Evolutionary conservation across 1,140 invertebrate species (phyloP).

Genomic region (Temnothorax curvispinosus): DNA sequence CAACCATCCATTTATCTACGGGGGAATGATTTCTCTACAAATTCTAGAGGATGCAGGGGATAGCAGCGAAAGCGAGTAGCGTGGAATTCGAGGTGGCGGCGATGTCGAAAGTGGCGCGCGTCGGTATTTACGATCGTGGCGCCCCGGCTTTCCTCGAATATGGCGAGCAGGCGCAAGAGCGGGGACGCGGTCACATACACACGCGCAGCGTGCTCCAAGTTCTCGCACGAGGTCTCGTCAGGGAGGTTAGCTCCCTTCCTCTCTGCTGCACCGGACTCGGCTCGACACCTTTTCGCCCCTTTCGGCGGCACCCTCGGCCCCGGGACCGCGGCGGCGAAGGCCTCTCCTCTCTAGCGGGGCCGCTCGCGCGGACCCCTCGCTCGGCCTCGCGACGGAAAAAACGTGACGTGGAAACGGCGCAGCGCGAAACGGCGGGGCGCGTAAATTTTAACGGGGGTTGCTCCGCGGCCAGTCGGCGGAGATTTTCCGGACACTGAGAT

Average conservation of each 20-base stretch:
- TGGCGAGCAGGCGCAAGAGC: conserved; percentile 31
- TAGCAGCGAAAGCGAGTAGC: background rate
- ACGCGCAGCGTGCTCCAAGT: conserved; percentile 28
- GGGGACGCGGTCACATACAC: background rate
- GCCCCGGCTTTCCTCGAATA: conserved; percentile 39
- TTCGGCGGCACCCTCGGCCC: conserved; percentile 22
- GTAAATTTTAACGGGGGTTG: conserved; percentile 60
- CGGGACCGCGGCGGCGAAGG: background rate
- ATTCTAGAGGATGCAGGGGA: background rate
- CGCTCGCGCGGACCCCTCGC: background rate
- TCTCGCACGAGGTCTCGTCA: conserved; percentile 69
- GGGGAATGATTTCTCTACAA: background rate
- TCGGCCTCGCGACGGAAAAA: background rate
- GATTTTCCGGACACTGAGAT: conserved; percentile 84
- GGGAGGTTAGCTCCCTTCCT: conserved; percentile 69
- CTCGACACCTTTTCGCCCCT: conserved; percentile 27
- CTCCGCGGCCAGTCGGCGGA: conserved; percentile 73
- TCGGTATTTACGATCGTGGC: conserved; percentile 46
- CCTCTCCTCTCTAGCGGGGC: background rate
- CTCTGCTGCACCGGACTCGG: conserved; percentile 20
- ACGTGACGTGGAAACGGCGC: background rate
- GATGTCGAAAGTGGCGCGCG: conserved; percentile 49
- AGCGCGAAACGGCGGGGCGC: background rate
- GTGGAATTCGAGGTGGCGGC: background rate
- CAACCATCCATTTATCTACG: background rate